A percentile compares a stretch with the other conserved stretches of the same genome.
phyloP scores from a whole-genome alignment of 1,140 invertebrate species.

The Hypothenemus hampei region DNA sequence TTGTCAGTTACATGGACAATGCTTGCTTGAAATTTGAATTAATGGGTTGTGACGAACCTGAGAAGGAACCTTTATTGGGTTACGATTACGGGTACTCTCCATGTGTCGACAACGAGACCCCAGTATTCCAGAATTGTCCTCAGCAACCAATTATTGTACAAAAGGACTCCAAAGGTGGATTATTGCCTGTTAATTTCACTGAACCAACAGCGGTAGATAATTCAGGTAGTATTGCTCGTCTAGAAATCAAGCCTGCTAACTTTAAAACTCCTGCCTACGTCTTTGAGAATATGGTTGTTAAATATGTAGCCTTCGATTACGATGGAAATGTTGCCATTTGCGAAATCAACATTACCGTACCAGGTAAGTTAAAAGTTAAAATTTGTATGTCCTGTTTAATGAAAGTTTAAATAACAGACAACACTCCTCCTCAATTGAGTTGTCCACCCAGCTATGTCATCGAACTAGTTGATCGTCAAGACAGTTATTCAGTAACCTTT shows the following conservation, averaged over 20 bases:
- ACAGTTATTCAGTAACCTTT: slow-evolving; percentile 86
- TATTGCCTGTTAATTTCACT: slow-evolving; percentile 86
- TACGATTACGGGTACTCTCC: slow-evolving; percentile 92
- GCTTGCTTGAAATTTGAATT: slow-evolving; percentile 94
- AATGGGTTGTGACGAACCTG: slow-evolving; percentile 88
- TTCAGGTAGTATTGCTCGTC: slow-evolving; percentile 85
- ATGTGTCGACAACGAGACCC: slow-evolving; percentile 94
- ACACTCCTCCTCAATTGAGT: slow-evolving; percentile 87
- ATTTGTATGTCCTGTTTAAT: not conserved
- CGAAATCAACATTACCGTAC: slow-evolving; percentile 91
- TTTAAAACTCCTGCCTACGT: slow-evolving; percentile 85
- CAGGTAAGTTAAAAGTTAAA: slow-evolving; percentile 48
- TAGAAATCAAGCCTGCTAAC: slow-evolving; percentile 86
- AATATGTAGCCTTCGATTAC: slow-evolving; percentile 94
- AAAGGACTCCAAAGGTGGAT: slow-evolving; percentile 77
- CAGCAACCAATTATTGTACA: slow-evolving; percentile 85
- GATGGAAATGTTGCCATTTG: slow-evolving; percentile 97
- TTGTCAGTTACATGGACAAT: slow-evolving; percentile 94
- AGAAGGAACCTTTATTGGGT: slow-evolving; percentile 73
- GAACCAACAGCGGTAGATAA: slow-evolving; percentile 91
- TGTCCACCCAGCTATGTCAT: slow-evolving; percentile 96
- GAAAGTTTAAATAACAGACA: slow-evolving; percentile 55
- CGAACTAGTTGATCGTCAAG: slow-evolving; percentile 83
- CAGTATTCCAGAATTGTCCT: slow-evolving; percentile 93
- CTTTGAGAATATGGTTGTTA: slow-evolving; percentile 87